phyloP scores from a whole-genome alignment of 2,888 invertebrate species.

The Nephrotoma flavescens region DNA sequence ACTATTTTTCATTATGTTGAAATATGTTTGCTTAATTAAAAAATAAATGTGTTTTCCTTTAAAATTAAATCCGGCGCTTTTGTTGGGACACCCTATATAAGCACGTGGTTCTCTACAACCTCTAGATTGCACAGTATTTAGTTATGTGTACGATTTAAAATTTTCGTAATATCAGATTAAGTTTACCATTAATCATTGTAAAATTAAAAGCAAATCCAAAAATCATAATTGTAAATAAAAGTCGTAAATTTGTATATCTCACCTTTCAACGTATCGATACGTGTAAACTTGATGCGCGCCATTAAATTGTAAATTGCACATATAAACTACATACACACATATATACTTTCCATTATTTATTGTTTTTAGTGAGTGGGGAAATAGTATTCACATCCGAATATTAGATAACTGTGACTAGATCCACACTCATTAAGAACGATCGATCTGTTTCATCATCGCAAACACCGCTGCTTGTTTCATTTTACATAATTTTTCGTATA shows the following conservation, averaged over 20 bases:
- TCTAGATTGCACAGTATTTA: not conserved
- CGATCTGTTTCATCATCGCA: not conserved
- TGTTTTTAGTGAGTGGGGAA: slow-evolving; percentile 35
- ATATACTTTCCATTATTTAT: slow-evolving; percentile 13
- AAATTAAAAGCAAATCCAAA: not conserved
- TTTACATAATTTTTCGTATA: not conserved
- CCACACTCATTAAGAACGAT: slow-evolving; percentile 36
- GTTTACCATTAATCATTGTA: not conserved
- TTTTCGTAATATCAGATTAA: not conserved
- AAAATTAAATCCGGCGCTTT: too few relatives aligned
- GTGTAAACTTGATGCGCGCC: not conserved
- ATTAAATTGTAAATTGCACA: not conserved
- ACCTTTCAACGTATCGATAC: not conserved
- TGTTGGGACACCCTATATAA: too few relatives aligned
- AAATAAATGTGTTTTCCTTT: too few relatives aligned
- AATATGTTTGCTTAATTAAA: too few relatives aligned
- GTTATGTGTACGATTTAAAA: not conserved
- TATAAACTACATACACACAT: not conserved
- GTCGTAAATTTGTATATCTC: not conserved
- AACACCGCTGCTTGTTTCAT: not conserved
- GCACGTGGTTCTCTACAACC: too few relatives aligned
- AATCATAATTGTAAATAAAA: not conserved
- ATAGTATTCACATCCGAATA: slow-evolving; percentile 31
- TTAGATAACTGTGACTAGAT: slow-evolving; percentile 32
- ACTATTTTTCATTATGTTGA: too few relatives aligned